These are phyloP conservation scores for Periplaneta americana DNA, from an alignment of 1,140 invertebrate genomes.

Conservation along the genomic window DNA sequence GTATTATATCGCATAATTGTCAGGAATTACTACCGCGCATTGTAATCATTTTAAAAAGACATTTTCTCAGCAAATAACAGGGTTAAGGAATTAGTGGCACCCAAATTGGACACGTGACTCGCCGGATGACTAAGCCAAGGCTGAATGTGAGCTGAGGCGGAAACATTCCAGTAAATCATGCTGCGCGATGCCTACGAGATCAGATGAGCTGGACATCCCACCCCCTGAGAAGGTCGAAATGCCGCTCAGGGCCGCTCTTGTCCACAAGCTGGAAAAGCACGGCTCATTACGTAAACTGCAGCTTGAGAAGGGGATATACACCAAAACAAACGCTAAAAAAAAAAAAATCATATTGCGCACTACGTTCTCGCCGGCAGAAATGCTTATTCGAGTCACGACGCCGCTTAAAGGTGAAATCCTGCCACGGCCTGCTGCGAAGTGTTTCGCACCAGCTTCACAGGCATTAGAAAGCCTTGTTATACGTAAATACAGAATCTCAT, in stretches of 20 bases:
- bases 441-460: too few relatives aligned
- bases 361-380: not conserved
- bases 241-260: not conserved
- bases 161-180: not conserved
- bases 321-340: not conserved
- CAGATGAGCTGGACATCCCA: not conserved
- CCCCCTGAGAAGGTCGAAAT: not conserved
- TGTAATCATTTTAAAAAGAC: too few relatives aligned
- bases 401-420: not conserved
- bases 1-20: too few relatives aligned
- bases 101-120: too few relatives aligned
- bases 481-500: too few relatives aligned
- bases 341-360: not conserved
- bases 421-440: too few relatives aligned
- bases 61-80: too few relatives aligned
- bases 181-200: not conserved
- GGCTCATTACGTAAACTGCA: not conserved
- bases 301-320: not conserved
- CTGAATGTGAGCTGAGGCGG: not conserved
- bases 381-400: not conserved
- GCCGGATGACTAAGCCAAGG: not conserved
- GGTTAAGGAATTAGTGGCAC: too few relatives aligned
- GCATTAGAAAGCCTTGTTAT: too few relatives aligned
- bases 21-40: too few relatives aligned
- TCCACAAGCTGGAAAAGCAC: not conserved